phyloP scores from a whole-genome alignment of 2,888 invertebrate genomes.

The Drosophila nr. perissopoda region DNA sequence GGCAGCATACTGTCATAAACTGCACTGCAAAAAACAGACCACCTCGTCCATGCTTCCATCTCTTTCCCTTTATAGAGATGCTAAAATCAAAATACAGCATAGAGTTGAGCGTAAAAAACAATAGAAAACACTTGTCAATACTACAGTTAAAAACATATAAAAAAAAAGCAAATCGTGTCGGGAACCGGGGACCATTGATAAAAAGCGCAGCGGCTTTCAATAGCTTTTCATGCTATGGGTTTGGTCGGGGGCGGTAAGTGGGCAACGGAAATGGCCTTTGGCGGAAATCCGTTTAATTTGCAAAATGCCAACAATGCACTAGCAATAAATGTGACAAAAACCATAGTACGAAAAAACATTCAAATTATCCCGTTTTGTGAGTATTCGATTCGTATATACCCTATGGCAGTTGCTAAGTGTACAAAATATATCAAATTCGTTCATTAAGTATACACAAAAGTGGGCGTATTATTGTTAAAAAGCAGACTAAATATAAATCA shows the following conservation, averaged over 20 bases:
- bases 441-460: not conserved
- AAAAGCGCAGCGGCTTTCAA: constrained; percentile 66
- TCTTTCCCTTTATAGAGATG: constrained; percentile 6
- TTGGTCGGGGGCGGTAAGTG: constrained; percentile 28
- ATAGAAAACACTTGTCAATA: constrained; percentile 71
- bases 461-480: not conserved
- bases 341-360: constrained; percentile 36
- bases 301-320: constrained; percentile 76
- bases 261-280: constrained; percentile 72
- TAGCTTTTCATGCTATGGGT: constrained; percentile 39
- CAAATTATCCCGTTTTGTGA: not conserved
- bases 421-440: not conserved
- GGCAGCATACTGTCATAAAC: constrained; percentile 66
- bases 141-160: constrained; percentile 31
- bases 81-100: constrained; percentile 45
- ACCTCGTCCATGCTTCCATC: not conserved
- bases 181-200: constrained; percentile 21
- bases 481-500: too few species aligned
- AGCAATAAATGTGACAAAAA: constrained; percentile 74
- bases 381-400: constrained; percentile 16
- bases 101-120: constrained; percentile 41
- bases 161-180: constrained; percentile 32
- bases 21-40: constrained; percentile 31
- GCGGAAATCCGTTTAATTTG: constrained; percentile 81
- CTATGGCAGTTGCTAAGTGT: not conserved